Base-by-base conservation (phyloP, 2,113 vertebrate species). In the Labeo catla region DNA sequence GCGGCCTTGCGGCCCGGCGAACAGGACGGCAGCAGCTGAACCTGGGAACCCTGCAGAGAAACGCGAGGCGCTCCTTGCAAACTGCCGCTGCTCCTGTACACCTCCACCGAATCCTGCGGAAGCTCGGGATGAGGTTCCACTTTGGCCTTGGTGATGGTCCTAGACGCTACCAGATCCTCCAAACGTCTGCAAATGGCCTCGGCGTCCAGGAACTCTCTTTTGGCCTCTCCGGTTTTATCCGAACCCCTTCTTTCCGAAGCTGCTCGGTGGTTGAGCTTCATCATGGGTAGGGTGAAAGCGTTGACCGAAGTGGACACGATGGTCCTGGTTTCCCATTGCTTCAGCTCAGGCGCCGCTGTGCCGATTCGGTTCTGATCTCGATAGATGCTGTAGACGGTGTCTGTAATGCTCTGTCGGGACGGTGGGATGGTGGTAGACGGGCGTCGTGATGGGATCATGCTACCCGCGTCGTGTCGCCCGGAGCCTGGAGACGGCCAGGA, bases 371-470 rank as follows among this genome's bases (percentile, higher is more conserved):
- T 91, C 11, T 47, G 94, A 81, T 96, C 96, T 47, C 10, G 92
- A 88, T 93, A 96, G 91, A 97, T 95, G 91, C 96, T 97, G 91
- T 96, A 97, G 84, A 97, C 96, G 0, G 95, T 95, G 87, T 97
- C 95, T 0, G 93, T 92, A 88, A 96, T 91, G 86, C 92, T 93
- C 86, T 92, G 92, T 0, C 92, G 28, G 28, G 28, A 28, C 28
- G 28, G 74, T 39, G 78, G 70, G 59, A 89, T 87, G 0, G 47
- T 89, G 87, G 82, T 91, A 89, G 88, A 95, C 50, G 86, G 88
- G 0, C 85, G 76, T 52, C 89, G 84, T 6, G 93, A 89, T 84
- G 84, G 83, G 89, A 85, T 73, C 54, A 76, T 63, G 39, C 91
- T 90, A 13, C 74, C 0, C 66, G 92, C 84, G 80, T 95, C 28